Evolutionary conservation across 2,797 vertebrate species (phyloP).

Genomic region (Chelon labrosus): DNA sequence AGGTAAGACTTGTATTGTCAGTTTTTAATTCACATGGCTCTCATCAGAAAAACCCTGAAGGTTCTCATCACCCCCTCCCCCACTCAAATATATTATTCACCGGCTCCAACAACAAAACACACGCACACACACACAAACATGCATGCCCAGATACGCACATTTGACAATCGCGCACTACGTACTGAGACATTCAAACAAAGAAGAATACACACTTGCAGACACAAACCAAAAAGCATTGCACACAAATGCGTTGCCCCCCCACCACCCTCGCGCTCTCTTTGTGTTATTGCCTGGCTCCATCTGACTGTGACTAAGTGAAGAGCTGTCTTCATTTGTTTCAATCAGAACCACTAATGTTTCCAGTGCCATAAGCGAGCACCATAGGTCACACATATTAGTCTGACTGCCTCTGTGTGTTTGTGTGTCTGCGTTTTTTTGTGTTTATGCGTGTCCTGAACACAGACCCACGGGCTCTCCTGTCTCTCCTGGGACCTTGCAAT

Average conservation of each 20-base stretch:
- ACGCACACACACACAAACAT: background rate
- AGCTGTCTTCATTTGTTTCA: conserved; percentile 83
- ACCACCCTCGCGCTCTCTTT: conserved; percentile 37
- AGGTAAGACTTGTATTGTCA: conserved; percentile 69
- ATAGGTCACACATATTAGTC: conserved; percentile 79
- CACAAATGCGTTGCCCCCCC: background rate
- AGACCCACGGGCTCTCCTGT: no score
- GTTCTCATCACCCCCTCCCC: conserved; percentile 52
- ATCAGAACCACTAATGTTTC: conserved; percentile 80
- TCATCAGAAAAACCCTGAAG: conserved; percentile 77
- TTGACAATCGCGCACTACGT: conserved; percentile 1
- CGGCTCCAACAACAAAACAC: conserved; percentile 36
- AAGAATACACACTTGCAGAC: conserved; percentile 5
- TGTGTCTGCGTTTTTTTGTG: conserved; percentile 32
- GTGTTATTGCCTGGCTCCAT: conserved; percentile 77
- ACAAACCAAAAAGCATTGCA: conserved; percentile 8
- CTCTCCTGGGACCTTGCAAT: no score
- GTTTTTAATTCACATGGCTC: conserved; percentile 75
- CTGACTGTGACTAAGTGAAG: conserved; percentile 81
- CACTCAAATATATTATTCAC: conserved; percentile 59
- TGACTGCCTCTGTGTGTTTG: conserved; percentile 39
- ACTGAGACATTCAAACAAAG: background rate
- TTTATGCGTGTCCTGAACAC: background rate
- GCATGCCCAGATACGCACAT: background rate
- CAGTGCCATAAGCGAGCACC: conserved; percentile 75